A percentile compares a stretch with the other conserved stretches of the same genome.
Conservation (phyloP, 2,113 vertebrate species). For the Tricholaema leucomelas region DNA sequence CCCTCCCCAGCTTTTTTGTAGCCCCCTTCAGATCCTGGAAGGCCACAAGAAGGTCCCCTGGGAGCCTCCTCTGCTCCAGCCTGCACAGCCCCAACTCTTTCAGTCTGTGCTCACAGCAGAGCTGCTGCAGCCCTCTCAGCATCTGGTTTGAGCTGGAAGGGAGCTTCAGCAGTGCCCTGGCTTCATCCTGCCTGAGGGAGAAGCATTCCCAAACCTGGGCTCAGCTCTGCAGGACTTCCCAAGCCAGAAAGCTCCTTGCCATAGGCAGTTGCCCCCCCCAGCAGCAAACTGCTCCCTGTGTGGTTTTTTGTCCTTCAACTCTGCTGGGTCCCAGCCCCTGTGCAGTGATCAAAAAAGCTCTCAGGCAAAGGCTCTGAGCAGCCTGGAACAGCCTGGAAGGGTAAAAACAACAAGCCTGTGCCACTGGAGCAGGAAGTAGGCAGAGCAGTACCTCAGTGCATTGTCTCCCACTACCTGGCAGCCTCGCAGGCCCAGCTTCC, state of each 20-base stretch:
- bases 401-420: background rate
- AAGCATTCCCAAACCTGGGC: background rate
- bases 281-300: background rate
- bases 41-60: no score
- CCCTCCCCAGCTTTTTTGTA: no score
- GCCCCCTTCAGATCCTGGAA: no score
- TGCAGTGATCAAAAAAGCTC: background rate
- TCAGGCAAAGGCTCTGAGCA: background rate
- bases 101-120: no score
- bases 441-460: conserved; percentile 85
- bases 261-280: background rate
- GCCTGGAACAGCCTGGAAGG: background rate
- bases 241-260: background rate
- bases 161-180: background rate
- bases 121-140: no score
- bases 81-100: no score
- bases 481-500: conserved; percentile 92
- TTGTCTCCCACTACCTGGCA: conserved; percentile 96
- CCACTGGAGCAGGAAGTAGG: background rate
- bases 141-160: no score
- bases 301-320: background rate
- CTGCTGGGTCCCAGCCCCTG: background rate
- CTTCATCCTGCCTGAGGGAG: background rate
- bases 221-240: background rate
- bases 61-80: no score